phyloP scores from a whole-genome alignment of 2,113 vertebrate genomes.

The Sisor rabdophorus region DNA sequence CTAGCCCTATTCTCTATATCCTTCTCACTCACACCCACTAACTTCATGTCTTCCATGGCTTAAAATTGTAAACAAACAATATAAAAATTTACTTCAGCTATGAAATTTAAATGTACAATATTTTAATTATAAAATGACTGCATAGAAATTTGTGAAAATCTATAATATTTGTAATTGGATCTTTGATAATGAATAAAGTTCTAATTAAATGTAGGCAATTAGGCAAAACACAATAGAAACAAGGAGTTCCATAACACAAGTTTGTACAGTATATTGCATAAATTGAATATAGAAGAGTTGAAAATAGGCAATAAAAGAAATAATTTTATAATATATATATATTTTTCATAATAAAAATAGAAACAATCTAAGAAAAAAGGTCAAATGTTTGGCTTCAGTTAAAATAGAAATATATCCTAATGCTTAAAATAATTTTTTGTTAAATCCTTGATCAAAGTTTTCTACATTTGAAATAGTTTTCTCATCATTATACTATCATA shows the following conservation, averaged over 20 bases:
- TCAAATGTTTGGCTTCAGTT: neutral
- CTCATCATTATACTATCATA: neutral
- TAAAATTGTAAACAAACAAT: neutral
- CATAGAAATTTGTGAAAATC: neutral
- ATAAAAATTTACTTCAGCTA: neutral
- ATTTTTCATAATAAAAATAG: too few relatives aligned
- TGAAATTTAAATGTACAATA: neutral
- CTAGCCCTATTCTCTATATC: too few relatives aligned
- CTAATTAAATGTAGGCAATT: neutral
- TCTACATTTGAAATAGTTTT: neutral
- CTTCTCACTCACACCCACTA: too few relatives aligned
- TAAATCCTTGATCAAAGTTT: neutral
- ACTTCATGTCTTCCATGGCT: too few relatives aligned
- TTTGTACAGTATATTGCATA: neutral
- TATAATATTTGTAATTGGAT: neutral
- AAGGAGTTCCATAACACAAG: neutral
- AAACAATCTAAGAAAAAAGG: neutral
- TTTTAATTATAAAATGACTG: neutral
- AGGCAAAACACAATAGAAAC: neutral
- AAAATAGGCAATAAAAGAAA: neutral
- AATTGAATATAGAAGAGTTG: neutral
- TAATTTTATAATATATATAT: too few relatives aligned
- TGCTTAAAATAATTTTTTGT: neutral
- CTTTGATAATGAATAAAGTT: neutral
- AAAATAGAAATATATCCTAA: too few relatives aligned